Evolutionary conservation across 2,797 vertebrate genomes (phyloP).

Genomic region (Halcyon leucocephala): DNA sequence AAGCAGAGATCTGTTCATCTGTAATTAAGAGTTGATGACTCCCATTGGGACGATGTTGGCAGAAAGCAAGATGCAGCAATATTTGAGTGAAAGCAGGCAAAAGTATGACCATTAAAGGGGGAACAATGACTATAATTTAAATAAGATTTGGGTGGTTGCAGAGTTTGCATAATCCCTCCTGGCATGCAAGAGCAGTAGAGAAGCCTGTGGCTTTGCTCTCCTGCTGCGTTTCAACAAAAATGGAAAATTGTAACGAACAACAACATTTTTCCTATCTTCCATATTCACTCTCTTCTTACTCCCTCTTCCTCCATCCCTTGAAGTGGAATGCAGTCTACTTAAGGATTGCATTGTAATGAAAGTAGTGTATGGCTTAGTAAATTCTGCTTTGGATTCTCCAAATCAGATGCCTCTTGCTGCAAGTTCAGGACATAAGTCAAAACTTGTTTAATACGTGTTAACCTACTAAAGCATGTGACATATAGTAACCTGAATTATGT

Average conservation of each 20-base stretch:
- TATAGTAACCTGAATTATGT: neutral
- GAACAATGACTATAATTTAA: conserved; percentile 76
- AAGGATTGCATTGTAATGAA: conserved; percentile 8
- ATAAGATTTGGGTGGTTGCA: conserved; percentile 73
- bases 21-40: conserved; percentile 62
- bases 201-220: conserved; percentile 76
- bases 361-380: neutral
- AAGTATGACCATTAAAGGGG: conserved; percentile 61
- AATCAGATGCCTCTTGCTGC: conserved; percentile 7
- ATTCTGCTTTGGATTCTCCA: neutral
- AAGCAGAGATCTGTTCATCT: conserved; percentile 28
- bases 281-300: conserved; percentile 26
- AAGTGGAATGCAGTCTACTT: conserved; percentile 18
- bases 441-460: neutral
- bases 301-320: neutral
- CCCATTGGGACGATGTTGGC: conserved; percentile 65
- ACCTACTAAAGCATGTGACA: neutral
- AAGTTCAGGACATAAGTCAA: conserved; percentile 19
- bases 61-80: conserved; percentile 65
- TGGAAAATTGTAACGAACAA: conserved; percentile 76
- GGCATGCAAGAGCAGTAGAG: conserved; percentile 60
- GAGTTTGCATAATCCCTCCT: conserved; percentile 76
- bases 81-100: conserved; percentile 75
- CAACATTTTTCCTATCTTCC: conserved; percentile 72
- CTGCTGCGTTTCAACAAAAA: conserved; percentile 79